Evolutionary conservation across 2,888 invertebrate species (phyloP).

Genomic region (Anarsia innoxiella): DNA sequence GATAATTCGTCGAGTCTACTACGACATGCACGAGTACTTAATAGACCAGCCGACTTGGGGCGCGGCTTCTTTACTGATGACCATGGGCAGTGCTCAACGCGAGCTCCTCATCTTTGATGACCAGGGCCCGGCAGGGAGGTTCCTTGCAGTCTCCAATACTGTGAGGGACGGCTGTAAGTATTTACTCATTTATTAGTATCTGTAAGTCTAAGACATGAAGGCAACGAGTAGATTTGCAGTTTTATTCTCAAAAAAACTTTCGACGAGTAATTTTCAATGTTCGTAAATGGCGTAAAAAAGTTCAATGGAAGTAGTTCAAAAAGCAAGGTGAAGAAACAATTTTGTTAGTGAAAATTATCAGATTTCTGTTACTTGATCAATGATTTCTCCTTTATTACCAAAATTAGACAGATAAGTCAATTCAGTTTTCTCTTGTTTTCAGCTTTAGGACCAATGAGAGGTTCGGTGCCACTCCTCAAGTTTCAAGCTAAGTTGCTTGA

Average conservation of each 20-base stretch:
- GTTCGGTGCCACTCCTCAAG: conserved; percentile 37
- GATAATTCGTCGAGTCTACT: conserved; percentile 41
- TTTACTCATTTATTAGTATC: too few species aligned
- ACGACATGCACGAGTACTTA: conserved; percentile 53
- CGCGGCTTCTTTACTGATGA: conserved; percentile 40
- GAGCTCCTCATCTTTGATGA: conserved; percentile 52
- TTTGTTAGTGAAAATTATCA: too few species aligned
- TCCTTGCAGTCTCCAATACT: conserved; percentile 47
- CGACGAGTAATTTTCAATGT: too few species aligned
- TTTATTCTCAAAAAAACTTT: too few species aligned
- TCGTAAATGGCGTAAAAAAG: too few species aligned
- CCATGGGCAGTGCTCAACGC: conserved; percentile 35
- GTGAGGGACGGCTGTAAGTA: conserved; percentile 40
- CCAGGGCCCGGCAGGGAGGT: conserved; percentile 48
- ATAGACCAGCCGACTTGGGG: conserved; percentile 50
- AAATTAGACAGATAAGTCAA: too few species aligned
- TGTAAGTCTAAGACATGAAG: too few species aligned
- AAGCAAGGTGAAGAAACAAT: too few species aligned
- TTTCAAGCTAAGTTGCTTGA: conserved; percentile 45
- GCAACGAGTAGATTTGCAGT: too few species aligned
- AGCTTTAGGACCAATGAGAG: conserved; percentile 34
- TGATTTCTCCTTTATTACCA: too few species aligned
- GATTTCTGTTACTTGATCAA: too few species aligned
- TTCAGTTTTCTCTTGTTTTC: conserved; percentile 16
- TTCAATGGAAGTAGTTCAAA: too few species aligned